Conservation (phyloP, 2,888 invertebrate species). For the Ramazzottius varieornatus region DNA sequence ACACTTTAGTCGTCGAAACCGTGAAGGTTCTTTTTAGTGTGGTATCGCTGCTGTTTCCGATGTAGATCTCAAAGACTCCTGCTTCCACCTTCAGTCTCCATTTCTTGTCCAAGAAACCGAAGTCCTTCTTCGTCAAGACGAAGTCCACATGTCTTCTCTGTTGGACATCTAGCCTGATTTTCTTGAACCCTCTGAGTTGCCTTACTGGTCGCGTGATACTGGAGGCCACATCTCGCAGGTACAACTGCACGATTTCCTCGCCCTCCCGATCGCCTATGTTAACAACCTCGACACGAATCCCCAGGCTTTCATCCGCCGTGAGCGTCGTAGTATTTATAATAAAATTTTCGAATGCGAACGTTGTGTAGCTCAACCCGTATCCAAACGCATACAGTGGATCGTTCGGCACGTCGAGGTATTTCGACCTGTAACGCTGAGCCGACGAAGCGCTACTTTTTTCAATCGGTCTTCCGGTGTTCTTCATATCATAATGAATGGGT, state of each 20-base stretch:
- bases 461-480: slow-evolving; percentile 1
- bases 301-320: background rate
- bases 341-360: background rate
- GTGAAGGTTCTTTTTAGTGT: background rate
- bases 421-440: background rate
- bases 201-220: background rate
- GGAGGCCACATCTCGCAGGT: background rate
- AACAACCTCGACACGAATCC: background rate
- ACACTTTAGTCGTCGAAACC: too few relatives aligned
- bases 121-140: background rate
- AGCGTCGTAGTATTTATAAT: background rate
- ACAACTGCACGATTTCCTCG: background rate
- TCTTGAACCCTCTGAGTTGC: background rate
- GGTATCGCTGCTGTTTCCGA: background rate
- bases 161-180: background rate
- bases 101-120: background rate
- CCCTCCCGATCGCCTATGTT: slow-evolving; percentile 1
- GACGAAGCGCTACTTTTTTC: background rate
- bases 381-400: slow-evolving; percentile 1
- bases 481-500: background rate
- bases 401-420: background rate
- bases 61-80: background rate
- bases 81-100: background rate
- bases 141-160: background rate
- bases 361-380: slow-evolving; percentile 2